Conservation (phyloP, 2,888 invertebrate species). For the Tipula lateralis region DNA sequence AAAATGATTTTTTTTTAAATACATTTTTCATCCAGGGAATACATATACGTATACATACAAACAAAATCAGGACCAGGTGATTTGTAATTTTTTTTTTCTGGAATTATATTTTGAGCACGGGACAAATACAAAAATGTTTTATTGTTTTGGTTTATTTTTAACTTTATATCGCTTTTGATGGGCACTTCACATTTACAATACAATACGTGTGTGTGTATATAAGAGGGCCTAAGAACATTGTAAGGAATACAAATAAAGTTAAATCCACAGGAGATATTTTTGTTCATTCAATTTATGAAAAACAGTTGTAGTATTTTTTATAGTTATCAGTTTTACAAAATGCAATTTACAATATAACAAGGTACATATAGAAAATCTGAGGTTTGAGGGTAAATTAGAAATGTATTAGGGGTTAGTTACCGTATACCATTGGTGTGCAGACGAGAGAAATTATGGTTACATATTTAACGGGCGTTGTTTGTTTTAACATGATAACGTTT, state of each 20-base stretch:
- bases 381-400: not conserved
- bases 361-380: not conserved
- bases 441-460: not conserved
- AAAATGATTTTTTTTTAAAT: not conserved
- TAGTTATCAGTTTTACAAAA: not conserved
- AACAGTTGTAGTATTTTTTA: not conserved
- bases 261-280: not conserved
- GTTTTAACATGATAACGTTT: too few species aligned
- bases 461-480: not conserved
- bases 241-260: conserved; percentile 13
- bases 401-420: not conserved
- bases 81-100: not conserved
- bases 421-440: not conserved
- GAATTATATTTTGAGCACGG: not conserved
- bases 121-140: not conserved
- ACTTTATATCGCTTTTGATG: not conserved
- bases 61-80: not conserved
- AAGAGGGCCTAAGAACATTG: not conserved
- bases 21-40: not conserved
- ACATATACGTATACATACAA: not conserved
- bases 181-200: not conserved
- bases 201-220: not conserved
- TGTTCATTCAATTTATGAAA: not conserved
- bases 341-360: not conserved
- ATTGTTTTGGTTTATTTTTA: conserved; percentile 11